Base-by-base conservation (phyloP, 2,888 invertebrate species). In the Patella caerulea region DNA sequence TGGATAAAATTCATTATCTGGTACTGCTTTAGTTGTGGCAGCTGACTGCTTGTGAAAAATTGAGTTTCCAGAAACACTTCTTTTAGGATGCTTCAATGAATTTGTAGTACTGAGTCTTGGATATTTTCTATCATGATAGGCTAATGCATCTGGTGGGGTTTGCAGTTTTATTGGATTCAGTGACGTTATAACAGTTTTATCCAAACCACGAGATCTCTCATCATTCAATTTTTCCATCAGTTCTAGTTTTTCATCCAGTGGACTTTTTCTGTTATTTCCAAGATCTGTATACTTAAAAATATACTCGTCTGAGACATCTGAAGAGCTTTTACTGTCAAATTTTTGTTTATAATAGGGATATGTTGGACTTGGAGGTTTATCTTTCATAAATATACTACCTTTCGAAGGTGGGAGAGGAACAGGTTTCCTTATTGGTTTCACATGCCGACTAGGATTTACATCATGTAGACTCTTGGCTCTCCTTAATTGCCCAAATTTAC, bases 401-500 rank as follows among this genome's bases (percentile, higher is more conserved):
- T 14, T 7, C 11, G 65, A 65, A 24, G 65, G 12, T 65, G 65
- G 65, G 11, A 24, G 24, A 24, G 65, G 65, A 5, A 65, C 65
- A 65, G 65, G 65, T 24, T 19, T 24, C 24, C 24, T 65, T 24
- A 11, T 11, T 65, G 19, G 19, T 65, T 24, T 65, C 24, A 9
- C 65, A 24, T 24, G 11, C 24, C 24, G 19, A 65, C 11, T 65
- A 24, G 65, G 65, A 24, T 53, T 55, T 56, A 72, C 59, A n/a
- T 59, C 56, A 53, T 29, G 34, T 29, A 24, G 19, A 65, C 45
- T 69, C 52, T 74, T 54, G 3, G 34, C 29, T 34, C 55, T 19
- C 5, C 55, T 45, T 45, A 65, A 24, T 65, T 65, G 65, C 24
- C 77, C 80, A 81, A 86, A 86, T 72, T 83, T 84, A 52, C 84